Evolutionary conservation across 2,888 invertebrate genomes (phyloP).

Genomic region (Ophioninae sp.): DNA sequence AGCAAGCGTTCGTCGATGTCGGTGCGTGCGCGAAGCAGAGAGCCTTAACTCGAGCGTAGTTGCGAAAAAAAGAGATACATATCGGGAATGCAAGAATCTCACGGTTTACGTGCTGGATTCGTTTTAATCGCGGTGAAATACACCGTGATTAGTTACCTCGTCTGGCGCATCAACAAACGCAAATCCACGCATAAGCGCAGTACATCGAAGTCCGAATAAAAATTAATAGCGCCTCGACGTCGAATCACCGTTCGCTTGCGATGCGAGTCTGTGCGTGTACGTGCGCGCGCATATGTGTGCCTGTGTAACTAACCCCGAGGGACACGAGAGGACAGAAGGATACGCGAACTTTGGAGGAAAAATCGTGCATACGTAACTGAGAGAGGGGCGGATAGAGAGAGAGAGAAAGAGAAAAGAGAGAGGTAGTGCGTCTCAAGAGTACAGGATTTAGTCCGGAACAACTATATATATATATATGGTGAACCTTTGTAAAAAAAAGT

Average conservation of each 20-base stretch:
- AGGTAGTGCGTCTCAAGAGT: slow-evolving; percentile 5
- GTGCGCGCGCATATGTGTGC: slow-evolving; percentile 15
- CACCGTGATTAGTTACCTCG: slow-evolving; percentile 70
- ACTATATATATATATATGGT: neutral
- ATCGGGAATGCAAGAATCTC: slow-evolving; percentile 66
- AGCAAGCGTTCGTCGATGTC: slow-evolving; percentile 7
- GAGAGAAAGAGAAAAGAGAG: neutral
- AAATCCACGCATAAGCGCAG: slow-evolving; percentile 42
- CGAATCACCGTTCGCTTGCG: slow-evolving; percentile 2
- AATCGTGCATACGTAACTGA: slow-evolving; percentile 52
- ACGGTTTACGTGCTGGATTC: slow-evolving; percentile 69
- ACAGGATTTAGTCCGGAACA: slow-evolving; percentile 15
- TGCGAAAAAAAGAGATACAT: slow-evolving; percentile 19
- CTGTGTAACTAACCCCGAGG: slow-evolving; percentile 5
- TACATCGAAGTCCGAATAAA: too few species aligned
- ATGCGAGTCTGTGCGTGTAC: neutral
- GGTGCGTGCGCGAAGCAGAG: slow-evolving; percentile 15
- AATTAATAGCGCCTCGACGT: neutral
- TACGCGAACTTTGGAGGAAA: slow-evolving; percentile 6
- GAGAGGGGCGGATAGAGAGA: neutral
- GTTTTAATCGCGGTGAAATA: slow-evolving; percentile 74
- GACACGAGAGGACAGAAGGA: slow-evolving; percentile 7
- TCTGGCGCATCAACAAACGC: slow-evolving; percentile 67
- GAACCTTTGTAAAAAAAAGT: slow-evolving; percentile 20
- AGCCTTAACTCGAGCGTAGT: slow-evolving; percentile 1